Conservation (phyloP, 2,888 invertebrate genomes). For the Caenorhabditis panamensis region DNA sequence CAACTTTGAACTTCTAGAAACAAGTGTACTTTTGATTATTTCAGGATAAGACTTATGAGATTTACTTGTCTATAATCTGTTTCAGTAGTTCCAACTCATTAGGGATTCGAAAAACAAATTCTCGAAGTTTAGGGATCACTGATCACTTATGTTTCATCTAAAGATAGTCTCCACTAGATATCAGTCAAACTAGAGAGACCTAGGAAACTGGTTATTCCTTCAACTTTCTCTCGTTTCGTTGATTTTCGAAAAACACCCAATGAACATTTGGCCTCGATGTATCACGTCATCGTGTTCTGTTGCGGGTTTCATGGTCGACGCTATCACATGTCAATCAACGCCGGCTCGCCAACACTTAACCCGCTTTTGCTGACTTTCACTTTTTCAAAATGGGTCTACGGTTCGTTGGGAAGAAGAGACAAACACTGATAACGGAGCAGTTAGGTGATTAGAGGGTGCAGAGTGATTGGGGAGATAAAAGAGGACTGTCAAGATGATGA, state of each 20-base stretch:
- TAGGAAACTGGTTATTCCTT: background rate
- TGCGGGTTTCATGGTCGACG: constrained; percentile 29
- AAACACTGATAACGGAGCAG: background rate
- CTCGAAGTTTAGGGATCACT: no score
- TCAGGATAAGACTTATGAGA: no score
- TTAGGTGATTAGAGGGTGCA: no score
- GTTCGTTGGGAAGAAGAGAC: no score
- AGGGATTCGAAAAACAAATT: no score
- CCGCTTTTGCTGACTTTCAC: constrained; percentile 25
- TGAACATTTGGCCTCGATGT: background rate
- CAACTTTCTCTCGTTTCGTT: constrained; percentile 1
- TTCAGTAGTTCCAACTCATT: no score
- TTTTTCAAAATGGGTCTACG: constrained; percentile 7
- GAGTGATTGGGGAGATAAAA: no score
- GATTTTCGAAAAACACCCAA: constrained; percentile 30
- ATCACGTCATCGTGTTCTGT: constrained; percentile 41
- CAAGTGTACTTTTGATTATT: constrained; percentile 37
- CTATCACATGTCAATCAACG: constrained; percentile 34
- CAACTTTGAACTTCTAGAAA: background rate
- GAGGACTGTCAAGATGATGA: background rate
- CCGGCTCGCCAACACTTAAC: background rate
- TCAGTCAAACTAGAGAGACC: no score
- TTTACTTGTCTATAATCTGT: no score
- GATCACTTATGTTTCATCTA: no score
- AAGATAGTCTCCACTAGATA: no score